Base-by-base conservation (phyloP, 1,140 invertebrate species). In the Callitettix versicolor region DNA sequence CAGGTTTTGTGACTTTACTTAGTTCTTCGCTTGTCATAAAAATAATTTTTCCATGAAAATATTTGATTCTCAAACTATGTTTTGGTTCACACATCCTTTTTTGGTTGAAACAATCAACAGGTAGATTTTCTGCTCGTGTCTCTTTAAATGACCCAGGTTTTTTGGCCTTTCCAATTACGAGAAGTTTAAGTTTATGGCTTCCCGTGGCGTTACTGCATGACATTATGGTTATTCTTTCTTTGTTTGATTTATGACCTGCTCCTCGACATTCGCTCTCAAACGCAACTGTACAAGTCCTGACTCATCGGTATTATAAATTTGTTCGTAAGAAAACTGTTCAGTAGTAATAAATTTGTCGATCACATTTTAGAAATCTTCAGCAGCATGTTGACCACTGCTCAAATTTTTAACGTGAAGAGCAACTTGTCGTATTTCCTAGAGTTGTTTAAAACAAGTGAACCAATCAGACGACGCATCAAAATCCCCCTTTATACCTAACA, bases 181-280 rank as follows among this genome's bases (percentile, higher is more conserved):
- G 42, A 24, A 46, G 49, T 41, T 41, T 48, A 26, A 56, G 42
- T 40, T 54, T 59, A 26, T 56, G 54, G n/a, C 15, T 46, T 11
- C 41, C 58, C 36, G 34, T 46, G 12, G 46, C 43, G 21, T 59
- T 59, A 36, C 36, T 26, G 33, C 58, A 56, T 11, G 24, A 36
- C 48, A 59, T 44, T 12, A 59, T 30, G 12, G 52, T 56, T 12
- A 59, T 21, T 26, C 54, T 12, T 46, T 56, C 58, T 52, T 59
- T 59, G 38, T 34, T 50, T 2, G 40, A 17, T 54, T 54, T 54
- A 26, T 54, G 52, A 3, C 34, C 52, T 9, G 52, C 15, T 12
- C 40, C 52, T 30, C 18, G 36, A 30, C 15, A 12, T 30, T 30
- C 26, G 9, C 26, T 30, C 9, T 9, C 26, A 30, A 30, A 30